Evolutionary conservation across 2,797 vertebrate genomes (phyloP).

Genomic region (Cirrhinus mrigala): DNA sequence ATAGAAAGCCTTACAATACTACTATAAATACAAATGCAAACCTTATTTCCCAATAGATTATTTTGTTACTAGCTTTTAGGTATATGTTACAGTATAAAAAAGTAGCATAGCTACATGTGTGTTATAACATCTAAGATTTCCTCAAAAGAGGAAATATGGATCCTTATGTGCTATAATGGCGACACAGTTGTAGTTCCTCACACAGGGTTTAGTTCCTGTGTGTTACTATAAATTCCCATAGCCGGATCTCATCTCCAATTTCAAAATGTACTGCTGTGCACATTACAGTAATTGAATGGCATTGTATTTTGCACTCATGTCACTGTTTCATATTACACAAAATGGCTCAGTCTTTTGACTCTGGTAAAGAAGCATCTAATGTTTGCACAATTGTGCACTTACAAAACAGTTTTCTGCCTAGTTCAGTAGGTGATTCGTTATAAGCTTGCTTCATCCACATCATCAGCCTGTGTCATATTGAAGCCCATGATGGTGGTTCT

Average conservation of each 20-base stretch:
- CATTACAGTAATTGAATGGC: conserved; percentile 11
- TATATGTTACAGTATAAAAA: not conserved
- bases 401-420: not conserved
- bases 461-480: not conserved
- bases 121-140: not conserved
- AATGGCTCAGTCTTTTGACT: not conserved
- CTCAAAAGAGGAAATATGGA: not conserved
- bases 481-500: not conserved
- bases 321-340: not conserved
- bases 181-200: not conserved
- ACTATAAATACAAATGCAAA: not conserved
- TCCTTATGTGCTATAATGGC: not conserved
- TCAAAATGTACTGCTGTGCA: conserved; percentile 4
- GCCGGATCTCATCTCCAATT: not conserved
- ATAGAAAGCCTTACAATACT: not conserved
- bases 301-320: conserved; percentile 8
- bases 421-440: not conserved
- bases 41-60: not conserved
- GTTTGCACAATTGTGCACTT: not conserved
- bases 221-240: not conserved
- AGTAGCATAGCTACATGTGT: not conserved
- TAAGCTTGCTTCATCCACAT: not conserved
- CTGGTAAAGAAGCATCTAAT: not conserved
- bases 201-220: not conserved
- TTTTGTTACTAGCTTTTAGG: not conserved